Evolutionary conservation across 2,113 vertebrate species (phyloP), one percentile per base, ranked within the genome.

Genomic region (Cyprinodon variegatus): DNA sequence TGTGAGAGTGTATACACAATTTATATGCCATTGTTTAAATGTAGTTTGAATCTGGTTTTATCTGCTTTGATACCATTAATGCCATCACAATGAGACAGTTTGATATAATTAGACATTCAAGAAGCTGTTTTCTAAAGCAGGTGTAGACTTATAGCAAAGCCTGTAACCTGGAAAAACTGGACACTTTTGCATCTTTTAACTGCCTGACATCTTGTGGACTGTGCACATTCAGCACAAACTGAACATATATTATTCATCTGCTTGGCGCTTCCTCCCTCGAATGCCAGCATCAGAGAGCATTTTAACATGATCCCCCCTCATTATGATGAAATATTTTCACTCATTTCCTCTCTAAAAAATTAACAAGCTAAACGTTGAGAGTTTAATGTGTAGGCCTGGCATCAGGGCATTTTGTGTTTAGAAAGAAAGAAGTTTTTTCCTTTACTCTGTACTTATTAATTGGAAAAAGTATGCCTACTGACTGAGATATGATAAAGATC

Each of bases 211-310:
- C 62, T 65, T 83, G 67, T 70, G 36, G 77, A 65, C 63, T 65
- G 70, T 78, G 76, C 74, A 74, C 79, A 77, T 83, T 88, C 69
- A 74, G 60, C 70, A 70, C 63, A 88, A 87, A 77, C 66, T 59
- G 68, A 45, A 61, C 70, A 86, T 90, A 68, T 76, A 86, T 90
- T 85, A 90, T 90, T 83, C 36, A 89, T 85, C 13, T 60, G 41
- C 70, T 82, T 79, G 66, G 65, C 83, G 79, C 64, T 74, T 75
- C 73, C 65, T 68, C 57, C 53, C 63, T 74, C 64, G 41, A 71
- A 77, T 81, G 63, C 78, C 81, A 74, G 74, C 85, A 65, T 83
- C 82, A 80, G 75, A 85, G 83, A 75, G 76, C 81, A 86, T 85
- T 78, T 87, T 68, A 78, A 83, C 78, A 78, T 81, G 68, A 79